Conservation (phyloP, 1,140 invertebrate genomes). For the Ceratitis capitata region DNA sequence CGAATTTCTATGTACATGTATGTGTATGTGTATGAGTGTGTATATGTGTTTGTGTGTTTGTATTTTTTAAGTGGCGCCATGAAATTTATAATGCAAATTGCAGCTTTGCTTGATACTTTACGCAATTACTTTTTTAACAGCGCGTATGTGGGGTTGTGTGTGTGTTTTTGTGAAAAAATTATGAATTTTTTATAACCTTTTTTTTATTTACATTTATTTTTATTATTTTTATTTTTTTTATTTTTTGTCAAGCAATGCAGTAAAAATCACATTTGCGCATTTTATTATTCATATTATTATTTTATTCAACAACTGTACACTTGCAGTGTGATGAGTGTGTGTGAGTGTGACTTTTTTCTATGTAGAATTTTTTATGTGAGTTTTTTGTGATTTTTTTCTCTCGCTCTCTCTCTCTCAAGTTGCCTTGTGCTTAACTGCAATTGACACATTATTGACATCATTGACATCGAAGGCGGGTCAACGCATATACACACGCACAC, state of each 20-base stretch:
- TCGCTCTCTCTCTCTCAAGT: neutral
- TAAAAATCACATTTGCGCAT: neutral
- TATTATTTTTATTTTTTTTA: neutral
- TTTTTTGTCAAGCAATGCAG: neutral
- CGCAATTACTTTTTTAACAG: conserved; percentile 25
- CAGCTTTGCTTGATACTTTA: neutral
- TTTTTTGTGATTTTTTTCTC: neutral
- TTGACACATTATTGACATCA: conserved; percentile 43
- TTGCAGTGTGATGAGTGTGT: neutral
- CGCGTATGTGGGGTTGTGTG: neutral
- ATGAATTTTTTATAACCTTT: neutral
- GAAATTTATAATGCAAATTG: conserved; percentile 33
- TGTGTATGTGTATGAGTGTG: neutral
- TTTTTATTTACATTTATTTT: neutral
- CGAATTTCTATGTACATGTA: no score
- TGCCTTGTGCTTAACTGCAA: conserved; percentile 41
- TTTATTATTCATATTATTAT: neutral
- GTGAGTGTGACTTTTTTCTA: neutral
- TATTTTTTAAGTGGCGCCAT: conserved; percentile 32
- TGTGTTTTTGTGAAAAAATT: neutral
- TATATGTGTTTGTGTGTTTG: neutral
- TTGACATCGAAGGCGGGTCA: conserved; percentile 19
- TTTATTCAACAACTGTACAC: no score
- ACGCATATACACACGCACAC: neutral
- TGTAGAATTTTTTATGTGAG: neutral